Evolutionary conservation across 2,113 vertebrate species (phyloP), one percentile per base, ranked within the genome.

Genomic region (Entosphenus tridentatus): DNA sequence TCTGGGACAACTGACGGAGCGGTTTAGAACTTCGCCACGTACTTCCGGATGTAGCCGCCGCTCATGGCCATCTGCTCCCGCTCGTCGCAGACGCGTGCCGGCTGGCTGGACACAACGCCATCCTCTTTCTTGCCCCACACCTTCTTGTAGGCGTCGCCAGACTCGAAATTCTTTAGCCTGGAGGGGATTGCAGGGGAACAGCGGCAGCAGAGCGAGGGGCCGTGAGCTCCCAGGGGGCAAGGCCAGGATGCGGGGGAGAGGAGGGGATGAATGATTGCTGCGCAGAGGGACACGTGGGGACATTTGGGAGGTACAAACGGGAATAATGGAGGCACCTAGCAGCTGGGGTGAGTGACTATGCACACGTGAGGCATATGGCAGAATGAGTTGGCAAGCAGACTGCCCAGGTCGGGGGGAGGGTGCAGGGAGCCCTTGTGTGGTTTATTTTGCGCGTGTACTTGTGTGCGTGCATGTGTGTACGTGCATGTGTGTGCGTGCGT

Each of bases 41-140:
- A 85, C 84, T 83, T 81, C 67, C 73, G 75, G 68, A 86, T 83
- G 74, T 82, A 79, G 70, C 81, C 81, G 8, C 82, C 84, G 1
- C 82, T 85, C 83, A 86, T 85, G 69, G 78, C 78, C 84, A 86
- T 86, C 17, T 79, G 77, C 56, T 85, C 83, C 56, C 84, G 71
- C 73, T 84, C 80, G 9, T 85, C 84, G 0, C 82, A 73, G 7
- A 86, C 80, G 1, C 80, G 77, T 2, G 81, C 77, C 9, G 84
- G 84, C 75, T 86, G 84, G 67, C 76, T 77, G 65, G 83, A 83
- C 57, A 85, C 77, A 1, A 83, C 78, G 1, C 78, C 78, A 1
- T 85, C 82, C 73, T 81, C 80, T 54, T 72, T 75, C 10, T 78
- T 80, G 12, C 82, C 80, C 80, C 81, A 83, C 2, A 82, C 81